Evolutionary conservation across 2,113 vertebrate genomes (phyloP).

Genomic region (Lota lota): DNA sequence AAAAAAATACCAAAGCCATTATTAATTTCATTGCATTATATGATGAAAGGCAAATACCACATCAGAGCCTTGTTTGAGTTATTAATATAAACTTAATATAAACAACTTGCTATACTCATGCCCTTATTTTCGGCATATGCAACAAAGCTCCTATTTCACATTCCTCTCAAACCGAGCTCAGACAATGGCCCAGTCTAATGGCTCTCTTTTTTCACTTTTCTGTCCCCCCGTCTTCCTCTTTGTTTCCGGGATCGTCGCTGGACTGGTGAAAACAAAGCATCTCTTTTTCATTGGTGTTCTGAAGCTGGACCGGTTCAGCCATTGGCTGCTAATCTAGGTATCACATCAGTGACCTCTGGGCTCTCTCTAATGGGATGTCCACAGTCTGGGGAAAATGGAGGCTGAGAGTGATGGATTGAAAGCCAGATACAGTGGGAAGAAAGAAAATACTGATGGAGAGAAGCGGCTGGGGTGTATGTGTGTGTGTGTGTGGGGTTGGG

Average conservation of each 20-base stretch:
- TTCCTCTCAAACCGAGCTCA: slow-evolving; percentile 3
- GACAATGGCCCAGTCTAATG: slow-evolving; percentile 11
- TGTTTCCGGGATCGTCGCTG: slow-evolving; percentile 34
- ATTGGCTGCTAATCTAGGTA: slow-evolving; percentile 43
- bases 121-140: too few species aligned
- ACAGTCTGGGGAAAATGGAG: slow-evolving; percentile 4
- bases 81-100: too few species aligned
- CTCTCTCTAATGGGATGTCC: not conserved
- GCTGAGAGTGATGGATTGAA: slow-evolving; percentile 10
- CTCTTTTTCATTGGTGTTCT: slow-evolving; percentile 46
- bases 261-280: slow-evolving; percentile 38
- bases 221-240: slow-evolving; percentile 32
- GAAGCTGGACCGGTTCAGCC: slow-evolving; percentile 18
- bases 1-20: too few species aligned
- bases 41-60: too few species aligned
- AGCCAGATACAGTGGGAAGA: slow-evolving; percentile 28
- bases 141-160: not conserved
- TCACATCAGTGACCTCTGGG: slow-evolving; percentile 47
- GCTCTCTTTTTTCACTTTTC: not conserved
- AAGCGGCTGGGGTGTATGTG: not conserved
- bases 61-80: too few species aligned
- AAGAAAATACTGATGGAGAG: slow-evolving; percentile 21
- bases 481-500: not conserved
- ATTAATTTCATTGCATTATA: too few species aligned
- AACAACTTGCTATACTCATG: too few species aligned